A percentile compares a stretch with the other conserved stretches of the same genome.
Evolutionary conservation across 2,888 invertebrate species (phyloP).

Genomic region (Calameuta idolon): DNA sequence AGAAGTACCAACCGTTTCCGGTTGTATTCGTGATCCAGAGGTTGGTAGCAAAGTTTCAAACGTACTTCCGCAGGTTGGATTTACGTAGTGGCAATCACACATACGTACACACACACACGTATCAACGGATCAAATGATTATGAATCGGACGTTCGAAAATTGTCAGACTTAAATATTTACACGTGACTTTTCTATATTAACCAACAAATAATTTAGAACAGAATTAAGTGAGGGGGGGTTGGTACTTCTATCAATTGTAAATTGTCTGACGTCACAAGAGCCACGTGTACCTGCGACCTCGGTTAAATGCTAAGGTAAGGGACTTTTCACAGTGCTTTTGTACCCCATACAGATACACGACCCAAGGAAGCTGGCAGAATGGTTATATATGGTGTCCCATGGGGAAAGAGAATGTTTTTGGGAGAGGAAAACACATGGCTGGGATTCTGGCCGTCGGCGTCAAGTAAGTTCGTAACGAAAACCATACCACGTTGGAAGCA

Average conservation of each 20-base stretch:
- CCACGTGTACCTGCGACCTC: background rate
- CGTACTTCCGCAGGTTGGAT: background rate
- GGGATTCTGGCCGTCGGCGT: conserved; percentile 1
- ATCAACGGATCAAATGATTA: background rate
- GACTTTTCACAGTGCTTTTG: background rate
- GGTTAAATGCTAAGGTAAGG: background rate
- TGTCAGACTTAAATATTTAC: background rate
- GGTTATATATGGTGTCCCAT: background rate
- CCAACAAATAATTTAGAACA: background rate
- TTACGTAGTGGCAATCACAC: background rate
- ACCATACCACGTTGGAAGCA: background rate
- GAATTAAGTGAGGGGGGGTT: background rate
- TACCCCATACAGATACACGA: background rate
- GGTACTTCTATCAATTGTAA: too few relatives aligned
- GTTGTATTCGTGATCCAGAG: background rate
- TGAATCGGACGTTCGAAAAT: background rate
- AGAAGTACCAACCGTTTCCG: background rate
- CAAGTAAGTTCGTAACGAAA: conserved; percentile 7
- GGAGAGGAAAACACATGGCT: conserved; percentile 6
- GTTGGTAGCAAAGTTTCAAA: background rate
- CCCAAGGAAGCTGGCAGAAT: background rate
- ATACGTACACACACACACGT: background rate
- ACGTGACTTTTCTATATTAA: background rate
- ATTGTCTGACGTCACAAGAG: background rate
- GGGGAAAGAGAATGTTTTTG: background rate